These are phyloP conservation scores for Frankliniella fusca DNA, from an alignment of 2,888 invertebrate species.

Conservation along the genomic window DNA sequence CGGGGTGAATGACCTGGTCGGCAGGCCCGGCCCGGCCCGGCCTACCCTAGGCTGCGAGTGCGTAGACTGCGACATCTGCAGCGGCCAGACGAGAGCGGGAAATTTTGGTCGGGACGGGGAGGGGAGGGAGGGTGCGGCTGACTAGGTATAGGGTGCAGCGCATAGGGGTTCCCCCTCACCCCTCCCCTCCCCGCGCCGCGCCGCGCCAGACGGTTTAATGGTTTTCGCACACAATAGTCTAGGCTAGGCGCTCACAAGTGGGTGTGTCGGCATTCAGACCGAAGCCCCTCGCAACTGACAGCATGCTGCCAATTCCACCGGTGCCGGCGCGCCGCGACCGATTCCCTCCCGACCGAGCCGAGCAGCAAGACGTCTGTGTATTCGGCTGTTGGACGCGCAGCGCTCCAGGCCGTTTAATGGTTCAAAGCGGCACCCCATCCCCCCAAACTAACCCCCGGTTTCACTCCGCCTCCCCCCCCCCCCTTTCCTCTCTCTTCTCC, in stretches of 20 bases:
- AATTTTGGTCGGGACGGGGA: neutral
- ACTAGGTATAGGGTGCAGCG: no score
- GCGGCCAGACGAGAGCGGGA: neutral
- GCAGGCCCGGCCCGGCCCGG: no score
- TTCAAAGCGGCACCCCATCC: neutral
- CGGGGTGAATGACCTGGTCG: neutral
- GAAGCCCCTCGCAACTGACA: neutral
- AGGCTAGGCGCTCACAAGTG: neutral
- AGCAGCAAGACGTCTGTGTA: neutral
- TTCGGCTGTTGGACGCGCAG: neutral
- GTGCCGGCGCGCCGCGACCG: neutral
- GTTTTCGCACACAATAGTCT: slow-evolving; percentile 9
- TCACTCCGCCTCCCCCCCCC: neutral
- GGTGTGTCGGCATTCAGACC: slow-evolving; percentile 5
- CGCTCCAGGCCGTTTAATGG: neutral
- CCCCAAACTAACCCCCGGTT: no score
- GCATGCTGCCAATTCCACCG: neutral
- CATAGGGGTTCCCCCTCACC: neutral
- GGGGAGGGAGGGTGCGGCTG: neutral
- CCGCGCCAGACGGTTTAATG: slow-evolving; percentile 22
- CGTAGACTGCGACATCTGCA: neutral
- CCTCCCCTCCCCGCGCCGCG: neutral
- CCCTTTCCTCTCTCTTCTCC: neutral
- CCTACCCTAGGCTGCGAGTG: slow-evolving; percentile 10
- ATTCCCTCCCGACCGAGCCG: neutral